Base-by-base conservation (phyloP, 2,797 vertebrate genomes). In the Sparus aurata region DNA sequence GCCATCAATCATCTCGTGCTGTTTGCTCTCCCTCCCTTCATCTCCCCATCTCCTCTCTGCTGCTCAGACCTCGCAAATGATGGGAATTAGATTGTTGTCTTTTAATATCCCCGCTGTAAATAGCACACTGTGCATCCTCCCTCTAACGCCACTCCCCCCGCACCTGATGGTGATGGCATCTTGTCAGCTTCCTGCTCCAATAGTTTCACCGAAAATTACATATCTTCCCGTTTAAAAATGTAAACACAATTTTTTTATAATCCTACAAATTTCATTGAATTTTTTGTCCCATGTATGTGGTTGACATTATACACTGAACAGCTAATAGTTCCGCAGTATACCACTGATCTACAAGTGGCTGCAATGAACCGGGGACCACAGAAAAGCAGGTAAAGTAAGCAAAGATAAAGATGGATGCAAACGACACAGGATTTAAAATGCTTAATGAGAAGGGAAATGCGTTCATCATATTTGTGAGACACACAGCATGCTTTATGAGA, bases 1-100 rank as follows among this genome's bases (percentile, higher is more conserved):
- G 2, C 13, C 62, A 75, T 77, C 68, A 59, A 69, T 84, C 63
- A 62, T 43, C 10, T 50, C 18, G 61, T 45, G 43, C 34, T 54
- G 30, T 58, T 64, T 55, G 63, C 64, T 54, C 53, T 72, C 55
- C 12, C 13, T 59, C 45, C 8, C 17, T 12, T 49, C 27, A 57
- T 68, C 54, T 30, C 25, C n/a, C 7, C 22, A 50, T 73, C 23
- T 50, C 50, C 2, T 58, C 5, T 59, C 20, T 16, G 13, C 20
- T 52, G 20, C 57, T 30, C 25, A 34, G 58, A 53, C 50, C 5
- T 16, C 41, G 16, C 59, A 60, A 84, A 66, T 66, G 20, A 68
- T 18, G 27, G 23, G 41, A 55, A 75, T 77, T 52, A 23, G 54
- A 70, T 34, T 65, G 25, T 54, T 52, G 23, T 60, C 27, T 34